Conservation (phyloP, 2,888 invertebrate species). For the Homarus gammarus region DNA sequence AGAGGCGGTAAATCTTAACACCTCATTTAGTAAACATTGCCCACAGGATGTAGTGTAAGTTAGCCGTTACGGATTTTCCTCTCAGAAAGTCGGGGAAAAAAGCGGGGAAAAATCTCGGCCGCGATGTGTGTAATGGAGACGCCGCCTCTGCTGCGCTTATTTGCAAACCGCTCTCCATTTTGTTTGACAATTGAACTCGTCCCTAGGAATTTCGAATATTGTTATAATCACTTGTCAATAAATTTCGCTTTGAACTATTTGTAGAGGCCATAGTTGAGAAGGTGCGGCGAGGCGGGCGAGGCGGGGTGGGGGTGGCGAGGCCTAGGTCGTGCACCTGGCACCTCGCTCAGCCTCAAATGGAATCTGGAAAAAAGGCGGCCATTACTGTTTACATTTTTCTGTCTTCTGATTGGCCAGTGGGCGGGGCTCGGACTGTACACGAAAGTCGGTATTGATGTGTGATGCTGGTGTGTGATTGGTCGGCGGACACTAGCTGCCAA, state of each 20-base stretch:
- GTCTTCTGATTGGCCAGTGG: constrained; percentile 57
- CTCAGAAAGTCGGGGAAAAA: background rate
- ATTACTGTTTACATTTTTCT: constrained; percentile 70
- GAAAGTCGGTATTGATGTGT: constrained; percentile 69
- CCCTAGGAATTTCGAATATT: constrained; percentile 34
- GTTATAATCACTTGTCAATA: constrained; percentile 65
- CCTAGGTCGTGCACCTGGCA: constrained; percentile 46
- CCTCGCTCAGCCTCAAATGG: constrained; percentile 48
- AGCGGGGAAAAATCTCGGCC: background rate
- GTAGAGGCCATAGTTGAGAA: constrained; percentile 22
- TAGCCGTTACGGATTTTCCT: background rate
- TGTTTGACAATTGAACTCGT: constrained; percentile 55
- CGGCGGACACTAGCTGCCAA: constrained; percentile 13
- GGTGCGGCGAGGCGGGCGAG: background rate
- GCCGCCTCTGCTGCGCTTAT: background rate
- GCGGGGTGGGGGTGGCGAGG: background rate
- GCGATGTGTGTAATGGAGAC: background rate
- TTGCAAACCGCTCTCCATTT: constrained; percentile 40
- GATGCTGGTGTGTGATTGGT: constrained; percentile 43
- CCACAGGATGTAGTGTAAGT: constrained; percentile 8
- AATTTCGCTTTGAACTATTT: constrained; percentile 56
- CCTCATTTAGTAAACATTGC: constrained; percentile 6
- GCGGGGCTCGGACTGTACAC: constrained; percentile 50
- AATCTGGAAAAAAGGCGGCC: constrained; percentile 67
- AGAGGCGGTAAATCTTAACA: constrained; percentile 1